Conservation (phyloP, 2,113 vertebrate genomes). For the Tychaedon coryphoeus region DNA sequence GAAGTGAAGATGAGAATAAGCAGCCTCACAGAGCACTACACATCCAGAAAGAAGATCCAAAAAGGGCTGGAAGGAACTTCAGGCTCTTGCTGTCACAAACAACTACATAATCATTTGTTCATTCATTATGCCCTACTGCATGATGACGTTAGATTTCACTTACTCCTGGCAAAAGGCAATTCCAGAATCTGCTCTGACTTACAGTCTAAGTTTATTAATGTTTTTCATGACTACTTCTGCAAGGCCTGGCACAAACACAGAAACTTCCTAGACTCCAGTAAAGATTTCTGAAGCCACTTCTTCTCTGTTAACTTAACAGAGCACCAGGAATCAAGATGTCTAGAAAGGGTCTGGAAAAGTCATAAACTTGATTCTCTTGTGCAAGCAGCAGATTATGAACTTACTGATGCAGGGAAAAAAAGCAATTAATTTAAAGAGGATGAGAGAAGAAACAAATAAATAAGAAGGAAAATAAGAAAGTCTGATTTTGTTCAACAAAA, state of each 20-base stretch:
- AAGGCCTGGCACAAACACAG: not conserved
- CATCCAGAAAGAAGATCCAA: not conserved
- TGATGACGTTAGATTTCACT: not conserved
- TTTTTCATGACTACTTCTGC: not conserved
- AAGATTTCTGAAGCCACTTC: not conserved
- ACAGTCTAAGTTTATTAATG: not conserved
- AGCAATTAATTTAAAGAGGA: not conserved
- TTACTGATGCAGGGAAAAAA: not conserved
- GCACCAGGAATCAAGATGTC: not conserved
- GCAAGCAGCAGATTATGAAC: not conserved
- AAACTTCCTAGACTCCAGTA: not conserved
- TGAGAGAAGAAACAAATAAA: not conserved
- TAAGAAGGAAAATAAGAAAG: constrained; percentile 5
- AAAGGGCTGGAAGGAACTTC: not conserved
- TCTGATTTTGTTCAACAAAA: not conserved
- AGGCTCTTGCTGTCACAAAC: not conserved
- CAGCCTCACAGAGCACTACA: not conserved
- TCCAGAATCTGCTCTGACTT: not conserved
- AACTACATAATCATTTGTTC: not conserved
- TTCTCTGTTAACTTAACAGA: not conserved
- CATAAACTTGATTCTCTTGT: not conserved
- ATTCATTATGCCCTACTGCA: not conserved
- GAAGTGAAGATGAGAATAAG: not conserved
- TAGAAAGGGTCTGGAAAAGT: not conserved
- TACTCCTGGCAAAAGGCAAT: not conserved